These are phyloP conservation scores for Sapajus apella DNA, from an alignment of 2,113 vertebrate genomes.

Conservation along the genomic window DNA sequence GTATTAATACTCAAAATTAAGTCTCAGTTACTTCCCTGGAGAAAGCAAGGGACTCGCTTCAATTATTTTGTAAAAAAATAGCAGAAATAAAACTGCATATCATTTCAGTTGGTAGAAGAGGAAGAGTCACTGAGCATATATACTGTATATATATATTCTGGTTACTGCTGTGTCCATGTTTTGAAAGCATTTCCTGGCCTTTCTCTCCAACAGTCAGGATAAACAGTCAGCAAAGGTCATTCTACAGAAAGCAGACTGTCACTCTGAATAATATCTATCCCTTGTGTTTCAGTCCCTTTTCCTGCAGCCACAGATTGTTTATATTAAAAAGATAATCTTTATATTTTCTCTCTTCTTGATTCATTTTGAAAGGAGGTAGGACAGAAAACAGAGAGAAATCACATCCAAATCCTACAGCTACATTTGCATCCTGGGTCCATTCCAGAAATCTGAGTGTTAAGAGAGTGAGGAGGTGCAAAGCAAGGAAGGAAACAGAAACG, in stretches of 20 bases:
- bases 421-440: neutral
- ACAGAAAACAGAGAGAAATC: neutral
- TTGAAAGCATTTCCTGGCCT: neutral
- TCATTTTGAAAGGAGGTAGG: neutral
- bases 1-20: neutral
- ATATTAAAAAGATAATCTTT: neutral
- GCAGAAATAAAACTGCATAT: neutral
- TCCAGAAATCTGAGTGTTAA: constrained; percentile 34
- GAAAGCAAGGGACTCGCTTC: neutral
- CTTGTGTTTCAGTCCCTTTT: neutral
- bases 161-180: neutral
- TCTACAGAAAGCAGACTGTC: neutral
- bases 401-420: neutral
- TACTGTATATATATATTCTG: neutral
- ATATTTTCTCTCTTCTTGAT: constrained; percentile 4
- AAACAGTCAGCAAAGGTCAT: constrained; percentile 29
- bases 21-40: neutral
- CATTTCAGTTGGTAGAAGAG: neutral
- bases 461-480: neutral
- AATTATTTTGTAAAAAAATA: neutral
- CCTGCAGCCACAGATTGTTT: neutral
- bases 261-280: neutral
- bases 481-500: neutral
- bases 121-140: neutral
- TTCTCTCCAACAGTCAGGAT: neutral